A percentile compares a stretch with the other conserved stretches of the same genome.
Evolutionary conservation across 2,113 vertebrate genomes (phyloP).

Genomic region (Dicerorhinus sumatrensis): DNA sequence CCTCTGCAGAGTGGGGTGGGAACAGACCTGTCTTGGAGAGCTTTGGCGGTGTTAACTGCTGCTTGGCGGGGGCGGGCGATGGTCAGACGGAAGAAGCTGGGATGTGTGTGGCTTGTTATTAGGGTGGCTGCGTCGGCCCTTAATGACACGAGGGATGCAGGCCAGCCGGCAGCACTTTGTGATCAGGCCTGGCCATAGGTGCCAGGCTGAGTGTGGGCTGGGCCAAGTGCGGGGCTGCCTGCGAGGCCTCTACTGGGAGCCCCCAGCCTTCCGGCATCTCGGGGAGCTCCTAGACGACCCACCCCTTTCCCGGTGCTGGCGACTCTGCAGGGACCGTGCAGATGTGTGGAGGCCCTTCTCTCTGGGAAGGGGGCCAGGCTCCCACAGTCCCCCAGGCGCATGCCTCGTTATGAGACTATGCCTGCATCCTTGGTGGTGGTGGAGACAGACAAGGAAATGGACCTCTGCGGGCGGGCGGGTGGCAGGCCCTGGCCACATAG

Average conservation of each 20-base stretch:
- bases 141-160: background rate
- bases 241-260: background rate
- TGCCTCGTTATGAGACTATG: fast-evolving
- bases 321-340: background rate
- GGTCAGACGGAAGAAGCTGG: background rate
- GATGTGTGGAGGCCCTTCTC: background rate
- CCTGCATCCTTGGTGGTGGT: fast-evolving
- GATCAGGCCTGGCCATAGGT: background rate
- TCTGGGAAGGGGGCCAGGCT: fast-evolving
- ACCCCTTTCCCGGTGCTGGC: fast-evolving
- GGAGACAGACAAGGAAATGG: background rate
- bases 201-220: background rate
- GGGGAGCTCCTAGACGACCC: background rate
- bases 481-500: too few relatives aligned
- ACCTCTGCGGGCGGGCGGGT: fast-evolving
- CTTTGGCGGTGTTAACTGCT: background rate
- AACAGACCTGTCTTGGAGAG: fast-evolving
- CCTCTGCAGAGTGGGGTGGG: background rate
- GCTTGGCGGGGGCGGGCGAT: fast-evolving
- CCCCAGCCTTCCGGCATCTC: fast-evolving
- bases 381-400: fast-evolving
- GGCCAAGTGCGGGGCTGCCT: background rate
- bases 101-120: background rate
- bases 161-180: background rate
- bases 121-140: background rate